Conservation (phyloP, 2,888 invertebrate genomes). For the Leucoma salicis region DNA sequence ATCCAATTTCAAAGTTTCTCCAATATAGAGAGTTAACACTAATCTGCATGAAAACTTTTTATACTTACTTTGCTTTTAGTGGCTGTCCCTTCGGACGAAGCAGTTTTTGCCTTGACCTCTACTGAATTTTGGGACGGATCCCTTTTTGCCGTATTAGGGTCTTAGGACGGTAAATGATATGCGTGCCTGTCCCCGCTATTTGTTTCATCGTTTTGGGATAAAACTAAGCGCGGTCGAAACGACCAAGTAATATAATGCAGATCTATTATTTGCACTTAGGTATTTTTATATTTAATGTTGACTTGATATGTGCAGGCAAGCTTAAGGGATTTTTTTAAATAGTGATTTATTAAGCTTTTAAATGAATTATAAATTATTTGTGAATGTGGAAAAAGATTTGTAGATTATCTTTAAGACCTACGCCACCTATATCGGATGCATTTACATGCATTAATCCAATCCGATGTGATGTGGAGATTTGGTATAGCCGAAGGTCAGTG, state of each 20-base stretch:
- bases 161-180: slow-evolving; percentile 18
- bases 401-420: too few species aligned
- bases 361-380: too few species aligned
- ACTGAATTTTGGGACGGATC: slow-evolving; percentile 23
- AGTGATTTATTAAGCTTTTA: too few species aligned
- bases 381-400: too few species aligned
- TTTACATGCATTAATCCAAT: too few species aligned
- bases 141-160: slow-evolving; percentile 29
- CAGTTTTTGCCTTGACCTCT: slow-evolving; percentile 24
- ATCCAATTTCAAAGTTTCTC: neutral
- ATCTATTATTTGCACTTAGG: neutral
- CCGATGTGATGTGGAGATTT: too few species aligned
- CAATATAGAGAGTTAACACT: slow-evolving; percentile 9
- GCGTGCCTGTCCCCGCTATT: slow-evolving; percentile 14
- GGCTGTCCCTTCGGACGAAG: slow-evolving; percentile 13
- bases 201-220: slow-evolving; percentile 10
- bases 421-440: too few species aligned
- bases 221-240: neutral
- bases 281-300: too few species aligned
- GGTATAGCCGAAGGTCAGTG: too few species aligned
- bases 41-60: slow-evolving; percentile 24
- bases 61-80: slow-evolving; percentile 25
- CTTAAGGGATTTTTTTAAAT: too few species aligned
- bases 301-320: too few species aligned
- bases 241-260: neutral